Conservation (phyloP, 2,113 vertebrate species). For the Balaenoptera acutorostrata region DNA sequence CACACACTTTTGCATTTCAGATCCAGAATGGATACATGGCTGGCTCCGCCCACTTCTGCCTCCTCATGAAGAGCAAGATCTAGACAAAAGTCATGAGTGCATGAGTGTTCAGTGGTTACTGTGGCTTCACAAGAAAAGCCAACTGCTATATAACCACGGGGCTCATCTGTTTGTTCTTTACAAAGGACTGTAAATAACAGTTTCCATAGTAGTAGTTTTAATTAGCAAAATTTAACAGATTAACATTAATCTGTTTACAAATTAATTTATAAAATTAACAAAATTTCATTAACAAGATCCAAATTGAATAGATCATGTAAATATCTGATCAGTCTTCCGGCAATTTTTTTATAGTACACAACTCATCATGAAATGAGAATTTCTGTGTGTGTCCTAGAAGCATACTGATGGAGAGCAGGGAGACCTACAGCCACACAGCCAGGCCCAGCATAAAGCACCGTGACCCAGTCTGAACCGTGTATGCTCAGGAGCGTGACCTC, state of each 20-base stretch:
- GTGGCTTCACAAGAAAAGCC: background rate
- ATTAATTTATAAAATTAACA: background rate
- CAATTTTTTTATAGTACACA: background rate
- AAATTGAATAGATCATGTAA: background rate
- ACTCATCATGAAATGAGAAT: background rate
- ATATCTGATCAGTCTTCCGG: background rate
- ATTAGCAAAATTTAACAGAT: background rate
- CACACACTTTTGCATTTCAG: background rate
- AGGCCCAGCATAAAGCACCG: background rate
- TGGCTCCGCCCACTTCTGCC: background rate
- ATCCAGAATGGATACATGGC: background rate
- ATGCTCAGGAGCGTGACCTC: background rate
- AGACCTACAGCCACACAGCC: background rate
- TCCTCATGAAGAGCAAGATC: background rate
- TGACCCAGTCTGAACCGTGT: background rate
- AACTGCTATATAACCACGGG: background rate
- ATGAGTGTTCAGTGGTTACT: background rate
- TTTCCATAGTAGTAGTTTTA: background rate
- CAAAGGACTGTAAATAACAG: background rate
- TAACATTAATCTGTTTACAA: constrained; percentile 3
- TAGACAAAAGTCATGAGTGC: background rate
- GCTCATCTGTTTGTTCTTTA: background rate
- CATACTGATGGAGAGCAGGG: background rate
- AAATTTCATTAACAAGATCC: background rate
- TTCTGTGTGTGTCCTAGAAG: background rate